Base-by-base conservation (phyloP, 1,140 invertebrate species). In the Thereuonema tuberculata region DNA sequence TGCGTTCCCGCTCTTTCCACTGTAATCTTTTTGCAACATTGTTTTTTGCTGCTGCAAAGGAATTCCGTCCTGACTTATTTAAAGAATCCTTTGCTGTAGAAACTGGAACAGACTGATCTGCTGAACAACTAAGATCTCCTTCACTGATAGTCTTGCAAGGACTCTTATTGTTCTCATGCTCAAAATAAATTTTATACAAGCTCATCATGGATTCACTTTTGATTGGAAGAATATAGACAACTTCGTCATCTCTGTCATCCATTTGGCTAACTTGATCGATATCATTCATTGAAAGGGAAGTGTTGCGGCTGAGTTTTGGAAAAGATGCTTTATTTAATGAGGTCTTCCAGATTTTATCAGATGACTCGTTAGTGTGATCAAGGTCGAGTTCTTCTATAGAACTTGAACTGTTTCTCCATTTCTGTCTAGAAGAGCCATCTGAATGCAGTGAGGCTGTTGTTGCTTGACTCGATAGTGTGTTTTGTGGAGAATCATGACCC, bases 161-260 rank as follows among this genome's bases (percentile, higher is more conserved):
- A 17, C 31, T 17, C 31, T 37, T 37, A 37, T 37, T 17, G 17
- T 37, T 37, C 31, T 37, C 31, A 37, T 37, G 5, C 17, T 37
- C 31, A 37, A 37, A 17, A 17, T 37, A 17, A 9, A 37, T 37
- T 17, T 37, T 5, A 37, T 37, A 37, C 17, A 37, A 59, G 37
- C 66, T 68, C 56, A 70, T 54, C 54, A 67, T 67, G 1, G 66
- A 68, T 43, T 70, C 68, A 37, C 68, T 70, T 48, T 66, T 67
- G 2, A 68, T 64, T 15, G 67, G 66, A 15, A 67, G 61, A 15
- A 66, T 59, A 31, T 65, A 67, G 28, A 66, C 63, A 43, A 67
- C 67, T 1, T 27, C 17, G 2, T 57, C 54, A 1, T 31, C n/a
- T 3, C 28, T 24, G 31, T 25, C 23, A 3, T 26, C 43, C 23